Percentiles rank a stretch among this genome's conserved stretches.
phyloP scores from a whole-genome alignment of 2,888 invertebrate species.

The Phasia obesa region DNA sequence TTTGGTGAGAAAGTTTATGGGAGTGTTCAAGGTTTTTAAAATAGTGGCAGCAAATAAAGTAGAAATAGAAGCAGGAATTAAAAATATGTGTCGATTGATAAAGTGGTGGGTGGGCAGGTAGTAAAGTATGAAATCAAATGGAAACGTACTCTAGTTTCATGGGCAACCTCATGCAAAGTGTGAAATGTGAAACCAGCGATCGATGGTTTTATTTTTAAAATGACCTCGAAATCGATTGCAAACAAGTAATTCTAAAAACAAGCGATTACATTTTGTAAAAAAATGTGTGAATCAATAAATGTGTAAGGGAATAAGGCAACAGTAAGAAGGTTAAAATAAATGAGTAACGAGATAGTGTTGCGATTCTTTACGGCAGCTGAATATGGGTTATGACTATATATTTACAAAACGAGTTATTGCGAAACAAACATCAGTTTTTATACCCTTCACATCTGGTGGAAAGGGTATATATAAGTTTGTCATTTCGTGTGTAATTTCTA shows the following conservation, averaged over 20 bases:
- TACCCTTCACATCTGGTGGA: too few relatives aligned
- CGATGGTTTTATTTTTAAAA: slow-evolving; percentile 70
- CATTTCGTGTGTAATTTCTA: too few relatives aligned
- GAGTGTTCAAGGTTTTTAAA: slow-evolving; percentile 64
- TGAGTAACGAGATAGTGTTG: slow-evolving; percentile 4
- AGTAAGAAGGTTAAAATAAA: not conserved
- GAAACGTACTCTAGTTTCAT: slow-evolving; percentile 16
- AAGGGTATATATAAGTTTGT: too few relatives aligned
- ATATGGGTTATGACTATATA: too few relatives aligned
- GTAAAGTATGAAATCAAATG: slow-evolving; percentile 5
- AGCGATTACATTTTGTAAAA: slow-evolving; percentile 40
- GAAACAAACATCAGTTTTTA: too few relatives aligned
- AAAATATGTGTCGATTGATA: too few relatives aligned
- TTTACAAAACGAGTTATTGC: too few relatives aligned
- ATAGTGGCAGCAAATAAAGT: slow-evolving; percentile 22
- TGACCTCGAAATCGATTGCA: slow-evolving; percentile 72
- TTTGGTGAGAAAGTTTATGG: slow-evolving; percentile 58
- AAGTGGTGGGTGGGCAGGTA: not conserved
- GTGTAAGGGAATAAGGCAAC: not conserved
- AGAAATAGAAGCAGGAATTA: slow-evolving; percentile 3
- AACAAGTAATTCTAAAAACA: slow-evolving; percentile 57
- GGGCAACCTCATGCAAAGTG: slow-evolving; percentile 20
- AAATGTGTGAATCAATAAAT: slow-evolving; percentile 11
- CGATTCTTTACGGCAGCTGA: not conserved
- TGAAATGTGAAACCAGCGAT: slow-evolving; percentile 46